Conservation (phyloP, 2,888 invertebrate genomes). For the Plemyria rubiginata region DNA sequence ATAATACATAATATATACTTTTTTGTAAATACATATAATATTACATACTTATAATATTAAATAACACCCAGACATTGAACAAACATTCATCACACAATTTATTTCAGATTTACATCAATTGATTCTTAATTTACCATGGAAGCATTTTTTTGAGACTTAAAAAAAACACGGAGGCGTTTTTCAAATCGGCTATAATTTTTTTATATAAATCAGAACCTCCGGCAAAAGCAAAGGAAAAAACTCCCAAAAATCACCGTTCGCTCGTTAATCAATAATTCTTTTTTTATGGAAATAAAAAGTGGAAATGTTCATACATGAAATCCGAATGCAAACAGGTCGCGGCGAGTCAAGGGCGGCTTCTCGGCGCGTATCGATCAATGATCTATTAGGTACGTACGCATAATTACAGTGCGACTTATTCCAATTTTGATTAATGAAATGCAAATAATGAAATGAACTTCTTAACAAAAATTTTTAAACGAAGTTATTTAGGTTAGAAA, state of each 20-base stretch:
- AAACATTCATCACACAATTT: too few relatives aligned
- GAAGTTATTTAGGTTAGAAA: too few relatives aligned
- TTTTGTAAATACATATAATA: too few relatives aligned
- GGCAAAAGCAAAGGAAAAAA: slow-evolving; percentile 9
- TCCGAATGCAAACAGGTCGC: slow-evolving; percentile 43
- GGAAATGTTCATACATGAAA: slow-evolving; percentile 13
- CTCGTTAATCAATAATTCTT: slow-evolving; percentile 5
- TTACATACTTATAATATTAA: too few relatives aligned
- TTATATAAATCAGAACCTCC: neutral
- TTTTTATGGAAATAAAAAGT: slow-evolving; percentile 21
- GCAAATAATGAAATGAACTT: slow-evolving; percentile 5
- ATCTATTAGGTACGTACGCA: slow-evolving; percentile 50
- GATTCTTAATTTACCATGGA: too few relatives aligned
- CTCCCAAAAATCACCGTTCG: neutral
- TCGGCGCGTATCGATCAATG: slow-evolving; percentile 66
- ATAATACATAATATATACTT: too few relatives aligned
- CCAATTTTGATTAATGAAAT: slow-evolving; percentile 28
- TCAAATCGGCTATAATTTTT: too few relatives aligned
- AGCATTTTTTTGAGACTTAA: too few relatives aligned
- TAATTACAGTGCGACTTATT: slow-evolving; percentile 37
- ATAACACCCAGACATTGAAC: too few relatives aligned
- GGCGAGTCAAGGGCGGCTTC: slow-evolving; percentile 70
- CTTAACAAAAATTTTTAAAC: slow-evolving; percentile 3
- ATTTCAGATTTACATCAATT: too few relatives aligned
- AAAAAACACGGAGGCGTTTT: too few relatives aligned